A percentile compares a stretch with the other conserved stretches of the same genome.
phyloP scores from a whole-genome alignment of 2,797 vertebrate species.

The Acanthurus leucopareius region DNA sequence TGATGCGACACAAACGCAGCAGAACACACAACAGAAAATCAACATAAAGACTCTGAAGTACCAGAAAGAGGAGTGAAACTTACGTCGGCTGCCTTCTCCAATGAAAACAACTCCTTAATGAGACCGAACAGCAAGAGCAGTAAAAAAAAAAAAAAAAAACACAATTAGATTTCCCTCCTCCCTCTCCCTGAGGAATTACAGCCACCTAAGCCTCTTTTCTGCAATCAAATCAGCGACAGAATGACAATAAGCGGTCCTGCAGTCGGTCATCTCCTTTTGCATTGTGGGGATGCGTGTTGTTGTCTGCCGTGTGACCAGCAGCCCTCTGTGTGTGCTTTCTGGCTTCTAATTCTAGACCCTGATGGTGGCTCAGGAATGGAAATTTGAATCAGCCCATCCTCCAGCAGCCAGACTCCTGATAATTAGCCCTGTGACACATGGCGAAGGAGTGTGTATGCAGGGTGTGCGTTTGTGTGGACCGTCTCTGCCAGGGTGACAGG shows the following conservation, averaged over 20 bases:
- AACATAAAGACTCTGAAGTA: background rate
- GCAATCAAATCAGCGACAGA: constrained; percentile 55
- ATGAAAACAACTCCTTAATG: constrained; percentile 58
- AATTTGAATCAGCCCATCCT: constrained; percentile 78
- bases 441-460: constrained; percentile 47
- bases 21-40: background rate
- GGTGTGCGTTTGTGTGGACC: constrained; percentile 40
- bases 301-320: constrained; percentile 55
- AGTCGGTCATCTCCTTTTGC: background rate
- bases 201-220: constrained; percentile 65
- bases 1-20: background rate
- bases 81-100: constrained; percentile 49
- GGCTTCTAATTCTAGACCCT: constrained; percentile 78
- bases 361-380: constrained; percentile 78
- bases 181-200: constrained; percentile 57
- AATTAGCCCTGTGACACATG: constrained; percentile 81
- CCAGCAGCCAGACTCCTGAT: constrained; percentile 71
- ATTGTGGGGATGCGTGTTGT: constrained; percentile 30
- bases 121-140: constrained; percentile 46
- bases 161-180: constrained; percentile 58
- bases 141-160: constrained; percentile 43
- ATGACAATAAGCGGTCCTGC: constrained; percentile 6
- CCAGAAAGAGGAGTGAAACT: constrained; percentile 44
- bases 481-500: constrained; percentile 67
- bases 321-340: constrained; percentile 59